Percentiles rank a stretch among this genome's conserved stretches.
These are phyloP conservation scores for Natrix natrix DNA, from an alignment of 2,797 vertebrate genomes.

Conservation along the genomic window DNA sequence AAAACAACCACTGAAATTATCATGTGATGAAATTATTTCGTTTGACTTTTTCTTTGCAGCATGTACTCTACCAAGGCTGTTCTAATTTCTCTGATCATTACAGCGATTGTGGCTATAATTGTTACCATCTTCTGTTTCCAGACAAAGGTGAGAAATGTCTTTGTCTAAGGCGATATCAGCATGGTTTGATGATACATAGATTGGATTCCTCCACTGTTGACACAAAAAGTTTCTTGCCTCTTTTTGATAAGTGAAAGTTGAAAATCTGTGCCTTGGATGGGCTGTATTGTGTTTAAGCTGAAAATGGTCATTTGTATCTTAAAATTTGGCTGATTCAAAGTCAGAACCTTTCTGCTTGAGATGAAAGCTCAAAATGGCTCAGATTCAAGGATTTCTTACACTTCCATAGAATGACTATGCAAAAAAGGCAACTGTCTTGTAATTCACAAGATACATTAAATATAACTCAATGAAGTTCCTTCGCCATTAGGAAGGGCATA, in stretches of 20 bases:
- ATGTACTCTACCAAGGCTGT: slow-evolving; percentile 84
- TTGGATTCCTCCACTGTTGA: neutral
- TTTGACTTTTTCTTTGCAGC: slow-evolving; percentile 63
- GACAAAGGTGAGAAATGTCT: slow-evolving; percentile 83
- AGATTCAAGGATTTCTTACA: neutral
- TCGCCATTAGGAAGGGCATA: neutral
- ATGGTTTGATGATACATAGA: neutral
- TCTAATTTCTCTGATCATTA: slow-evolving; percentile 87
- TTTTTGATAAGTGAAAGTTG: neutral
- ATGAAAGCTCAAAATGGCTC: neutral
- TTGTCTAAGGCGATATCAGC: neutral
- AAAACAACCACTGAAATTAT: neutral
- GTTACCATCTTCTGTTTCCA: slow-evolving; percentile 98
- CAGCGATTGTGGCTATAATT: slow-evolving; percentile 82
- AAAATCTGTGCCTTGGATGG: neutral
- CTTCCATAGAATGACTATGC: neutral
- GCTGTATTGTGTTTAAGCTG: neutral
- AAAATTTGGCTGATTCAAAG: neutral
- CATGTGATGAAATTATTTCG: neutral
- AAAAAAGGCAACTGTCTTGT: neutral
- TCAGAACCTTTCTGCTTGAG: neutral
- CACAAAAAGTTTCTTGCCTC: neutral
- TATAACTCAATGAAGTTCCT: neutral
- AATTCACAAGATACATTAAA: neutral
- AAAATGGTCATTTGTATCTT: neutral